These are phyloP conservation scores for Crossaster papposus DNA, from an alignment of 53 echinoderm and acorn worm genomes.

Conservation along the genomic window DNA sequence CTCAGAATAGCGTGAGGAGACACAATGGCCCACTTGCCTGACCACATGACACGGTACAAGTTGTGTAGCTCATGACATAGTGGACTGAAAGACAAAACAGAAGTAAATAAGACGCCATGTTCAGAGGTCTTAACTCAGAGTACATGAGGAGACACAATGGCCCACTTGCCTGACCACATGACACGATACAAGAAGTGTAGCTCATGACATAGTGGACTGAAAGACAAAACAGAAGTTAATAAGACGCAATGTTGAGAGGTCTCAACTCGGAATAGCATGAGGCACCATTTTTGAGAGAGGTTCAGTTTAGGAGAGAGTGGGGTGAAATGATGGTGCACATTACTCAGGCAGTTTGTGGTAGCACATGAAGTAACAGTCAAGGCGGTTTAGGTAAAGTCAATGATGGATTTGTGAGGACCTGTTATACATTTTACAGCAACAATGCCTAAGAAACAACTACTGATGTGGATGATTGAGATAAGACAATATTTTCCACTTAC, in stretches of 20 bases:
- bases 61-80: slow-evolving; percentile 90
- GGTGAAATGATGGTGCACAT: too few species aligned
- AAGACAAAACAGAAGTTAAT: slow-evolving; percentile 13
- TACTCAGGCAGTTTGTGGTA: too few species aligned
- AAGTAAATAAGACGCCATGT: slow-evolving; percentile 68
- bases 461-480: not conserved
- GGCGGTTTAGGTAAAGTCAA: too few species aligned
- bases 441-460: not conserved
- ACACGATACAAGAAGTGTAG: slow-evolving; percentile 89
- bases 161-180: slow-evolving; percentile 98
- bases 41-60: slow-evolving; percentile 95
- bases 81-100: slow-evolving; percentile 48
- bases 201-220: slow-evolving; percentile 85
- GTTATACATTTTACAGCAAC: too few species aligned
- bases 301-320: slow-evolving; percentile 56
- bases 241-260: slow-evolving; percentile 69
- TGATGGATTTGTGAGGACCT: too few species aligned
- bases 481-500: slow-evolving; percentile 57
- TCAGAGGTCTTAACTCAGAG: slow-evolving; percentile 69
- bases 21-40: slow-evolving; percentile 96
- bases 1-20: slow-evolving; percentile 92
- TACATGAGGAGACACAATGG: slow-evolving; percentile 92
- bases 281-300: slow-evolving; percentile 83
- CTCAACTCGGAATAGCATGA: slow-evolving; percentile 83
- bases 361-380: too few species aligned